Base-by-base conservation (phyloP, 2,797 vertebrate species). In the Brachymystax lenok region DNA sequence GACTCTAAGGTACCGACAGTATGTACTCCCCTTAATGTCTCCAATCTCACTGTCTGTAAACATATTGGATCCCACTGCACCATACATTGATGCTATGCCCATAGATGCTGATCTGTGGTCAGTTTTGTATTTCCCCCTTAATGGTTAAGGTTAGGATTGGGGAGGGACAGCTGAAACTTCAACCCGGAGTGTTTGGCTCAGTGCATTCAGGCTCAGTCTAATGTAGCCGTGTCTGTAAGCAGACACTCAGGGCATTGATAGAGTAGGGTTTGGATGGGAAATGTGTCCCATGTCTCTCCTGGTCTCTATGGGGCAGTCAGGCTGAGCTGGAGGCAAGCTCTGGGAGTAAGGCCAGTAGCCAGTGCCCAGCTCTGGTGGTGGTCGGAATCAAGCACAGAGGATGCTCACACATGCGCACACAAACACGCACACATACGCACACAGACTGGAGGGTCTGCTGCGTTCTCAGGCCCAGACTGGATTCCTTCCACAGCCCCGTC, bases 1-100 rank as follows among this genome's bases (percentile, higher is more conserved):
- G 98, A 99, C 89, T 99, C 97, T 5, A 97, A 99, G 98, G 98
- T 99, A 80, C 86, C 5, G 13, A 17, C 59, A 61, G 59, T 61
- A 61, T 61, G 59, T 61, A 61, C 59, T n/a, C 5, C 54, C 54
- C 1, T 59, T 59, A 21, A 21, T 3, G 10, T 61, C n/a, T 21
- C 12, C 59, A 10, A 13, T 46, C 10, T 46, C 40, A 46, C 40
- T 46, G 10, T 46, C 40, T 46, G 40, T 35, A 10, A 4, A n/a
- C 17, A 7, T 35, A 3, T 10, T 68, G 67, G 28, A 33, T 63
- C 61, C 8, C 19, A 7, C 6, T 63, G 6, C 51, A 52, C 13
- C 17, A 27, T 63, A 21, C 21, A 63, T 24, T 12, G n/a, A 63
- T 54, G 8, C 21, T 63, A 21, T 63, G n/a, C 4, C 27, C 24